Evolutionary conservation across 2,113 vertebrate species (phyloP), one percentile per base, ranked within the genome.

Genomic region (Fregata magnificens): DNA sequence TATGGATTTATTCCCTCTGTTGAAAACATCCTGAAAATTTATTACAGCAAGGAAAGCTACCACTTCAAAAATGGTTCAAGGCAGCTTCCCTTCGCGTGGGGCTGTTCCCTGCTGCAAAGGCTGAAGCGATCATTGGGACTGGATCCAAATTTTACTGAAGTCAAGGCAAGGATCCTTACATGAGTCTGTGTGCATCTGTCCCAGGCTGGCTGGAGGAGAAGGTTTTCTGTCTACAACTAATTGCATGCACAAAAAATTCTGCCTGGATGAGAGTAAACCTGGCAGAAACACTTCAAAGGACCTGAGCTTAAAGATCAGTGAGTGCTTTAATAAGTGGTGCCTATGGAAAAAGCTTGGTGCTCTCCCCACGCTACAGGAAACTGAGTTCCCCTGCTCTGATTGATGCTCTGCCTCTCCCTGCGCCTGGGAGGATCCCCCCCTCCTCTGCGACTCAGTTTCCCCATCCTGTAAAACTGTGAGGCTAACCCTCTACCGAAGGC

Each of bases 1-100:
- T 40, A 90, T 19, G 32, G 82, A 95, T 96, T 94, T 96, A 88
- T 90, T 90, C 18, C 78, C 71, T 63, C 67, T 86, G 32, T 71
- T 90, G 71, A 97, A 96, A 97, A 92, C 36, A 78, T 44, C 26
- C 63, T 80, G 87, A 90, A 88, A 93, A 86, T 86, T 86, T 91
- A 93, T 86, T 70, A 77, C 44, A 95, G 28, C 20, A 67, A 42
- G n/a, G 32, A 95, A 95, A 89, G 56, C 49, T 36, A 81, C 65
- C n/a, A 73, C 76, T 95, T 94, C 38, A 67, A 76, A 89, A 87
- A 66, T 3, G 10, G 63, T 86, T 89, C 71, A 73, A 69, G 56
- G 45, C 88, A 95, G 87, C 7, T 86, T 93, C 59, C 55, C 63
- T 93, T 91, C 2, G 0, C 71, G 42, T 65, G 63, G 40, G 89